Evolutionary conservation across 2,797 vertebrate species (phyloP).

Genomic region (Rhadinocentrus ornatus): DNA sequence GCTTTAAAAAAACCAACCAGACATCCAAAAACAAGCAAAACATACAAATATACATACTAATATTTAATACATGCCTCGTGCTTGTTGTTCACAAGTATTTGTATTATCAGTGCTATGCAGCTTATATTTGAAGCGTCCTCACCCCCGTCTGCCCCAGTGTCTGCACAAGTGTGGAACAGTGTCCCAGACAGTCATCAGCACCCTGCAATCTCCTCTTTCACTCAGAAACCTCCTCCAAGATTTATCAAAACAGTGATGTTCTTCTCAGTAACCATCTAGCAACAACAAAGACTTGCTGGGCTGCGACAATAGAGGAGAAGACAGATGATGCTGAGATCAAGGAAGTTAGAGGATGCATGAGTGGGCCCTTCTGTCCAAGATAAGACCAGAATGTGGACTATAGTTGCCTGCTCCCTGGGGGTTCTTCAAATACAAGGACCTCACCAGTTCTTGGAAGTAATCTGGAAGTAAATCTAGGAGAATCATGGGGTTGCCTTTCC

Average conservation of each 20-base stretch:
- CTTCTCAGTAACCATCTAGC: slow-evolving; percentile 68
- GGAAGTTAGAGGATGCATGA: slow-evolving; percentile 9
- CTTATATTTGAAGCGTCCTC: slow-evolving; percentile 33
- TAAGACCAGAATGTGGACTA: slow-evolving; percentile 51
- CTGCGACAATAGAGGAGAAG: slow-evolving; percentile 51
- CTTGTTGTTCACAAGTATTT: not conserved
- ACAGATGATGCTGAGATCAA: slow-evolving; percentile 20
- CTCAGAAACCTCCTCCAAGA: slow-evolving; percentile 58
- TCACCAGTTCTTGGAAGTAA: slow-evolving; percentile 57
- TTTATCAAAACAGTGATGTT: slow-evolving; percentile 51
- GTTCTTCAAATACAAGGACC: slow-evolving; percentile 55
- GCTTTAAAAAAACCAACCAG: not conserved
- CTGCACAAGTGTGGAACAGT: slow-evolving; percentile 38
- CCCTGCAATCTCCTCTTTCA: slow-evolving; percentile 47
- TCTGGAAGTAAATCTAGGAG: slow-evolving; percentile 57
- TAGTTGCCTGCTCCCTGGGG: slow-evolving; percentile 35
- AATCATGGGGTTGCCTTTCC: slow-evolving; percentile 41
- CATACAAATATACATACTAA: not conserved
- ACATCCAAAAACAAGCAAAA: not conserved
- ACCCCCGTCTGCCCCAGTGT: slow-evolving; percentile 14
- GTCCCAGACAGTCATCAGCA: slow-evolving; percentile 51
- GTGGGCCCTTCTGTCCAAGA: slow-evolving; percentile 49
- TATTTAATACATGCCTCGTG: slow-evolving; percentile 2
- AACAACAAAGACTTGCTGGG: slow-evolving; percentile 54
- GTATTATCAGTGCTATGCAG: slow-evolving; percentile 24